phyloP scores from a whole-genome alignment of 2,113 vertebrate species.

The Vidua chalybeata region DNA sequence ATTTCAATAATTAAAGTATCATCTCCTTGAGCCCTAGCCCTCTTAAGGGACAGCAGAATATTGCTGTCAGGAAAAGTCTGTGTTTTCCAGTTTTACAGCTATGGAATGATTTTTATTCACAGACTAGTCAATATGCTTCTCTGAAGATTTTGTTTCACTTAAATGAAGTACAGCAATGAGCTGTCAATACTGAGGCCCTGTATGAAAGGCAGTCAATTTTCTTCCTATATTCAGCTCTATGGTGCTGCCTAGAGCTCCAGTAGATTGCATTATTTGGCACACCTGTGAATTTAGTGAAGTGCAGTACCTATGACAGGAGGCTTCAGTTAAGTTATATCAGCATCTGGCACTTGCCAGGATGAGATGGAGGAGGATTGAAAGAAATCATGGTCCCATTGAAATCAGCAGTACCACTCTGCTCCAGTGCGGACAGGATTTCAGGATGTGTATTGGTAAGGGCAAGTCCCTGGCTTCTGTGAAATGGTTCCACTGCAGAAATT shows the following conservation, averaged over 20 bases:
- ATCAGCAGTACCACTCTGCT: neutral
- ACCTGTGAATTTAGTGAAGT: neutral
- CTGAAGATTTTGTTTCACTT: neutral
- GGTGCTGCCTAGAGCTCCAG: neutral
- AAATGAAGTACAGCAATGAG: neutral
- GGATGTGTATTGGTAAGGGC: neutral
- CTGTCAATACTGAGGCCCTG: neutral
- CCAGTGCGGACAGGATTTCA: neutral
- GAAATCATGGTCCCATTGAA: neutral
- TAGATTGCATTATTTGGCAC: neutral
- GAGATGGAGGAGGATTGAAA: neutral
- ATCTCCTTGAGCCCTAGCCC: neutral
- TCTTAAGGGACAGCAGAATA: neutral
- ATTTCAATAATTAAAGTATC: neutral
- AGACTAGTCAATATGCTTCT: neutral
- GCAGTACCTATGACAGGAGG: neutral
- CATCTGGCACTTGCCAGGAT: neutral
- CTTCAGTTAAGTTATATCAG: neutral
- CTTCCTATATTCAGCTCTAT: neutral
- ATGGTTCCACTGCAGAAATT: neutral
- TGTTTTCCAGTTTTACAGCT: neutral
- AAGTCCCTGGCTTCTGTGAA: neutral
- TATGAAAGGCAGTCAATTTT: constrained; percentile 1
- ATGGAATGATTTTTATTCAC: neutral
- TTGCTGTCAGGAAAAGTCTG: neutral